These are phyloP conservation scores for Malacosoma neustria DNA, from an alignment of 2,888 invertebrate genomes.

Conservation along the genomic window DNA sequence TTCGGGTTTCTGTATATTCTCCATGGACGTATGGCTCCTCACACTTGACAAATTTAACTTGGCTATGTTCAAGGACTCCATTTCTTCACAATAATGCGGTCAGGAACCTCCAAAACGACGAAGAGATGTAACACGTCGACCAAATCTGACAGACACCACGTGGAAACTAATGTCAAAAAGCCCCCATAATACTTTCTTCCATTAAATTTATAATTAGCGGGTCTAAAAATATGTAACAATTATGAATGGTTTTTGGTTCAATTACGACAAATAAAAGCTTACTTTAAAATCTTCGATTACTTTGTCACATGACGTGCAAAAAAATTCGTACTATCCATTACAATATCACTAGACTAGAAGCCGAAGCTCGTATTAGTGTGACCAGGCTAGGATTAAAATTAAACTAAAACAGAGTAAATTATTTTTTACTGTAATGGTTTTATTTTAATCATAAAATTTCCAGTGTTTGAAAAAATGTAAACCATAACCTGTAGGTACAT, in stretches of 20 bases:
- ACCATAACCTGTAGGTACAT: no score
- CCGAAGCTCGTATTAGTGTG: no score
- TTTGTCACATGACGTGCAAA: slow-evolving; percentile 6
- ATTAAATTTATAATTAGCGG: no score
- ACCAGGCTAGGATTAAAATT: no score
- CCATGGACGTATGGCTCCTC: slow-evolving; percentile 35
- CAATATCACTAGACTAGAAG: no score
- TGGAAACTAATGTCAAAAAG: slow-evolving; percentile 59
- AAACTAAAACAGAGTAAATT: no score
- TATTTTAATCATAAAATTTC: no score
- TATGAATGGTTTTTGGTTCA: slow-evolving; percentile 20
- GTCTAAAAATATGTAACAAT: no score
- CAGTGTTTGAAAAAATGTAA: no score
- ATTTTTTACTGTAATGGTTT: no score
- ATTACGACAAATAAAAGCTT: slow-evolving; percentile 13
- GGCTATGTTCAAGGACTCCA: slow-evolving; percentile 65
- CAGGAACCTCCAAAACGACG: slow-evolving; percentile 27
- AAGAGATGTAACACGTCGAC: slow-evolving; percentile 60
- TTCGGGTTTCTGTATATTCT: slow-evolving; percentile 35
- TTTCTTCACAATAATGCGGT: slow-evolving; percentile 28
- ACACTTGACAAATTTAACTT: slow-evolving; percentile 57
- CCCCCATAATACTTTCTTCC: no score
- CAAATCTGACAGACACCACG: slow-evolving; percentile 61
- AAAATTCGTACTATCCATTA: background rate
- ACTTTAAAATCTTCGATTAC: background rate